phyloP scores from a whole-genome alignment of 2,797 vertebrate species.

The Chaunax sp. region DNA sequence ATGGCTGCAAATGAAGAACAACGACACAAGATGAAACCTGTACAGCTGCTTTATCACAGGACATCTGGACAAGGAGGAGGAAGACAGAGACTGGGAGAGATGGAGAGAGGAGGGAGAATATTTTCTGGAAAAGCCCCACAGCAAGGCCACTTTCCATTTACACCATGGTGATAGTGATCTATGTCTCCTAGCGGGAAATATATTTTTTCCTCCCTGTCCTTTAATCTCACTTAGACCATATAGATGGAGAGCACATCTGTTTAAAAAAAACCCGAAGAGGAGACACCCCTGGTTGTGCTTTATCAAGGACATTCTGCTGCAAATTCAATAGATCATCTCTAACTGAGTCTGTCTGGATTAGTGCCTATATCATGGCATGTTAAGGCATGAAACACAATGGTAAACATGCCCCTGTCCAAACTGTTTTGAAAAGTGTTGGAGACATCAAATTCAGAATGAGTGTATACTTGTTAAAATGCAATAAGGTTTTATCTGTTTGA shows the following conservation, averaged over 20 bases:
- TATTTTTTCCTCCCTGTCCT: conserved; percentile 44
- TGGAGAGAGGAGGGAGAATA: conserved; percentile 18
- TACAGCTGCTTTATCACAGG: conserved; percentile 51
- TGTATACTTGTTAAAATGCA: too few species aligned
- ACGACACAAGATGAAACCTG: conserved; percentile 43
- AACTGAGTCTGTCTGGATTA: conserved; percentile 9
- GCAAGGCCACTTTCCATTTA: conserved; percentile 51
- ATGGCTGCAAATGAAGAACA: conserved; percentile 62
- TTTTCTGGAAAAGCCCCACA: conserved; percentile 35
- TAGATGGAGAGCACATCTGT: conserved; percentile 58
- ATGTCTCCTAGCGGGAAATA: conserved; percentile 57
- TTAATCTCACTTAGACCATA: conserved; percentile 66
- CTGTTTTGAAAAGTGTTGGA: too few species aligned
- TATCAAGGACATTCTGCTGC: conserved; percentile 56
- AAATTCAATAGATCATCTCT: conserved; percentile 32
- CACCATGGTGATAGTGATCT: conserved; percentile 66
- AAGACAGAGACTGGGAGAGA: conserved; percentile 14
- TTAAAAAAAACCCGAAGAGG: conserved; percentile 46
- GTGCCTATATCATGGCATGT: too few species aligned
- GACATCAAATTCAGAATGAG: too few species aligned
- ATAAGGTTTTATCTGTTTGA: too few species aligned
- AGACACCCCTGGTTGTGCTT: conserved; percentile 43
- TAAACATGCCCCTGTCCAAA: too few species aligned
- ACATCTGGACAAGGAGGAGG: conserved; percentile 45
- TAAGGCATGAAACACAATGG: too few species aligned